Evolutionary conservation across 2,797 vertebrate genomes (phyloP).

Genomic region (Anomalospiza imberbis): DNA sequence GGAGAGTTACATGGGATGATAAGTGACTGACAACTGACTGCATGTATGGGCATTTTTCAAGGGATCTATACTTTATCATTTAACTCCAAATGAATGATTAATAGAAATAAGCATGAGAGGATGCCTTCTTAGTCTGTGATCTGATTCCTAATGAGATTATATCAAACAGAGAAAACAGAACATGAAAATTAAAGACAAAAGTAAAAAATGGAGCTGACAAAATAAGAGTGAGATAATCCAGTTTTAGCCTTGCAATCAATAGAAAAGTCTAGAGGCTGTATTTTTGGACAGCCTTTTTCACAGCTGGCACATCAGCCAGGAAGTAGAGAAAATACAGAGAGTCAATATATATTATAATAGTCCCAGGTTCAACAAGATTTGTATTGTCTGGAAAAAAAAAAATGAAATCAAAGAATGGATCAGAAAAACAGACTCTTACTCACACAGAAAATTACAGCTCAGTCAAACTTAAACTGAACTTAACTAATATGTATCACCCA

Average conservation of each 20-base stretch:
- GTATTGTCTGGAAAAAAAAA: neutral
- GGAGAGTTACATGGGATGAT: neutral
- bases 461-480: neutral
- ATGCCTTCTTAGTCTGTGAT: neutral
- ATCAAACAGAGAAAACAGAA: neutral
- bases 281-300: neutral
- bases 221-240: neutral
- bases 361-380: neutral
- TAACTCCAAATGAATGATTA: neutral
- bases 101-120: neutral
- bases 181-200: neutral
- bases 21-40: neutral
- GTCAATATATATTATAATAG: neutral
- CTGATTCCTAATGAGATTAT: neutral
- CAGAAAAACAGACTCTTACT: neutral
- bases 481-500: neutral
- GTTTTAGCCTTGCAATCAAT: conserved; percentile 5
- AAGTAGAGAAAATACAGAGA: neutral
- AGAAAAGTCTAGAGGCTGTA: neutral
- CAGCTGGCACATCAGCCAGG: neutral
- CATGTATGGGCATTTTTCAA: neutral
- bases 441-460: neutral
- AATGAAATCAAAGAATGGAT: neutral
- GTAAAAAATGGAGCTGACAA: neutral
- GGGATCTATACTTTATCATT: neutral